Evolutionary conservation across 1,140 invertebrate genomes (phyloP), one percentile per base, ranked within the genome.

Genomic region (Ceratina calcarata): DNA sequence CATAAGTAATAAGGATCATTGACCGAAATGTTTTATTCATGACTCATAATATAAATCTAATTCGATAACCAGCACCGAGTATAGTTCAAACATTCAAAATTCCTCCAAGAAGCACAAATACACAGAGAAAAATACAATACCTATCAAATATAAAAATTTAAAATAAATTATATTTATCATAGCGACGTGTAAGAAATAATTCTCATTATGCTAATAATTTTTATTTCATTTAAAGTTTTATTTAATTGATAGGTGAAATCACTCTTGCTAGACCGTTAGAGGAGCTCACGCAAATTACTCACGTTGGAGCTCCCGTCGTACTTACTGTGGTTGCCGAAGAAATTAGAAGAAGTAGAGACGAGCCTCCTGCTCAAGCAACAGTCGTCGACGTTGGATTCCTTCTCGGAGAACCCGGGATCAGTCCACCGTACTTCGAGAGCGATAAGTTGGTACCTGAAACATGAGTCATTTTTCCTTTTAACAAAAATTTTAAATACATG

Each of bases 271-370:
- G 95, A 73, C 95, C 96, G 3, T 90, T 97, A 37, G 94, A 96
- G 78, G 96, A 97, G 83, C 94, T 98, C 80, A 95, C 95, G 53
- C 94, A 95, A 72, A 96, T 97, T 83, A 96, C 95, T 24, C 95
- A 96, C 86, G 94, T 95, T 18, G 95, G 96, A 58, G 95, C 96
- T 74, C 97, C 97, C 15, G 95, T 98, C 61, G 93, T 97, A 53
- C 93, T 98, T 55, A 97, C 95, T 4, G 95, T 98, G 24, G 95
- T 97, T 32, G 97, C 97, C 16, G 97, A 97, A 90, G 97, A 98
- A 92, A 95, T 98, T 73, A 91, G 93, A 91, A 95, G 88, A 82
- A 95, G 94, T 81, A 93, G 94, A 86, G 94, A 96, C 69, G 96
- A 97, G 89, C 95, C 96, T 18, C 95, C 96, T 66, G 95, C 96